Evolutionary conservation across 2,113 vertebrate genomes (phyloP).

Genomic region (Mola mola): DNA sequence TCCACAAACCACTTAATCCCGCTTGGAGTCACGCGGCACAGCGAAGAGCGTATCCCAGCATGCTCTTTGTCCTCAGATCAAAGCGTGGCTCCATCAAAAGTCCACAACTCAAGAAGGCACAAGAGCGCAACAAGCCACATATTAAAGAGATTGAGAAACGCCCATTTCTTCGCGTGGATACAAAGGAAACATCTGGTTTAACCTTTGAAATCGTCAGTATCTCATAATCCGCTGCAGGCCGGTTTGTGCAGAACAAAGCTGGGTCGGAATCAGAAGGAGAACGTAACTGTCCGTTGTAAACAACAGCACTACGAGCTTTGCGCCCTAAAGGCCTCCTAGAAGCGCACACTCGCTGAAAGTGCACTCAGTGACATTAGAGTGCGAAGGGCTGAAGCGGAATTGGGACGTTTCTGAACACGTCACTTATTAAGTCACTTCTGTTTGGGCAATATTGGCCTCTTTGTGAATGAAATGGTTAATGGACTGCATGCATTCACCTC

Average conservation of each 20-base stretch:
- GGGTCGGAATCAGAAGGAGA: not conserved
- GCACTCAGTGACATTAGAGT: no score
- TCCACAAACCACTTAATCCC: conserved; percentile 7
- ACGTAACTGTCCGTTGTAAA: no score
- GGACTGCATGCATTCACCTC: no score
- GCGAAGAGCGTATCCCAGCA: conserved; percentile 7
- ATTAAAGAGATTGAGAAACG: not conserved
- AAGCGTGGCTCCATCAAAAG: not conserved
- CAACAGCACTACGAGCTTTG: no score
- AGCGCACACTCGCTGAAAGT: no score
- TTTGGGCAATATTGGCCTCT: no score
- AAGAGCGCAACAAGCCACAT: not conserved
- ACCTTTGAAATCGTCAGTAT: not conserved
- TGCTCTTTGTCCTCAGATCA: conserved; percentile 6
- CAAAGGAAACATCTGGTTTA: not conserved
- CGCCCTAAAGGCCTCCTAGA: no score
- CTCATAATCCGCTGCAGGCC: not conserved
- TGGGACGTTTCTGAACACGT: no score
- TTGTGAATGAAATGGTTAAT: no score
- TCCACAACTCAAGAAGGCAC: not conserved
- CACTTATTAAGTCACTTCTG: no score
- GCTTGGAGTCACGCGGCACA: conserved; percentile 5
- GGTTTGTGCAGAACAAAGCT: not conserved
- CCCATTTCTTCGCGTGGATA: not conserved
- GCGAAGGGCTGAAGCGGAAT: no score